A percentile compares a stretch with the other conserved stretches of the same genome.
Conservation (phyloP, 2,888 invertebrate genomes). For the Chalcosyrphus nemorum region DNA sequence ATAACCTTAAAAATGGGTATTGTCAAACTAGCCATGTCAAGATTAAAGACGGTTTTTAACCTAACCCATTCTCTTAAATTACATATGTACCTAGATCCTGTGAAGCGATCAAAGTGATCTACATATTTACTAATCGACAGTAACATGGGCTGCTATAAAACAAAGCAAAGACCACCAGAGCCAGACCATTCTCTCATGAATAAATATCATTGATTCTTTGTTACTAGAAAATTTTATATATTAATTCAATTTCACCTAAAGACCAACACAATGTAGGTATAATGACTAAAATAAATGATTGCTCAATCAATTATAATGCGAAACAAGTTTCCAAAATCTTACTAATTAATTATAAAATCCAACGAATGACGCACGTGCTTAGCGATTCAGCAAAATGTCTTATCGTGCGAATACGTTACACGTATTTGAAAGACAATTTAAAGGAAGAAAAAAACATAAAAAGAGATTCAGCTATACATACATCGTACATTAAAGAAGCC, state of each 20-base stretch:
- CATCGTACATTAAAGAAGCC: not conserved
- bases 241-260: not conserved
- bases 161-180: no score
- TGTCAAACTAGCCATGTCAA: no score
- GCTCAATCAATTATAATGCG: not conserved
- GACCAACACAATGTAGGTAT: not conserved
- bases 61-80: no score
- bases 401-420: not conserved
- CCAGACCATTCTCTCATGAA: not conserved
- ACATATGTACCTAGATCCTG: no score
- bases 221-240: not conserved
- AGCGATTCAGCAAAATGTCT: not conserved
- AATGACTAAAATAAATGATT: constrained; percentile 4
- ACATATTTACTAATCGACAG: no score
- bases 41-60: no score
- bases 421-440: not conserved
- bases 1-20: no score
- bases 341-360: not conserved
- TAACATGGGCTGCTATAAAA: no score
- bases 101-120: no score
- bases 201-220: not conserved
- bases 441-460: not conserved
- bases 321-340: constrained; percentile 2
- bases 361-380: not conserved
- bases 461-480: not conserved